Evolutionary conservation across 1,140 invertebrate species (phyloP).

Genomic region (Formica selysi): DNA sequence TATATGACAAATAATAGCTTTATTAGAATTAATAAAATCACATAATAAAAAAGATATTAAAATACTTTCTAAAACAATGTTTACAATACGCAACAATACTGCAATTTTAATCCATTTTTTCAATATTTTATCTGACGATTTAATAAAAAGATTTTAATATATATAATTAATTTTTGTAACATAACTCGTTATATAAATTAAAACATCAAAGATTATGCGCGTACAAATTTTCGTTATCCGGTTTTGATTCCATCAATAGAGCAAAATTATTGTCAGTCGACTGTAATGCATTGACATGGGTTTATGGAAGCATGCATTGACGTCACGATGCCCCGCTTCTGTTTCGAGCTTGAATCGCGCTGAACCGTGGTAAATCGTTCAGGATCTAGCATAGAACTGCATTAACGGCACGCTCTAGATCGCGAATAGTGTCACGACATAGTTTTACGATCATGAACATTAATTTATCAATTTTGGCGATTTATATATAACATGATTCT

Average conservation of each 20-base stretch:
- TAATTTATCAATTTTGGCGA: background rate
- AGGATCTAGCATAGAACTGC: slow-evolving; percentile 18
- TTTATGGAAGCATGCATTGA: slow-evolving; percentile 74
- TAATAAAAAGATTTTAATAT: background rate
- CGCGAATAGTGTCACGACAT: background rate
- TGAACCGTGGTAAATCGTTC: slow-evolving; percentile 63
- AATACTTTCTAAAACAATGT: background rate
- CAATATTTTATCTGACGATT: background rate
- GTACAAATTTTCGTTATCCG: background rate
- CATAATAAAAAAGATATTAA: background rate
- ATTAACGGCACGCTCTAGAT: slow-evolving; percentile 57
- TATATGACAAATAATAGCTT: background rate
- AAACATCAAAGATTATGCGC: background rate
- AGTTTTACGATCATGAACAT: slow-evolving; percentile 37
- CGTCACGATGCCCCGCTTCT: slow-evolving; percentile 67
- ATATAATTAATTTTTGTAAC: background rate
- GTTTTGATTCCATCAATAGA: slow-evolving; percentile 21
- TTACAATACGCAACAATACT: no score
- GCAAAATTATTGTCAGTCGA: slow-evolving; percentile 63
- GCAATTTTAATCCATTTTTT: background rate
- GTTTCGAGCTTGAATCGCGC: slow-evolving; percentile 39
- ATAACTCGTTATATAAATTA: background rate
- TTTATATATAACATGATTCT: background rate
- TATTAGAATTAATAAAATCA: background rate
- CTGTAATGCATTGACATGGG: slow-evolving; percentile 70